These are phyloP conservation scores for Ephestia elutella DNA, from an alignment of 1,140 invertebrate species.

Conservation along the genomic window DNA sequence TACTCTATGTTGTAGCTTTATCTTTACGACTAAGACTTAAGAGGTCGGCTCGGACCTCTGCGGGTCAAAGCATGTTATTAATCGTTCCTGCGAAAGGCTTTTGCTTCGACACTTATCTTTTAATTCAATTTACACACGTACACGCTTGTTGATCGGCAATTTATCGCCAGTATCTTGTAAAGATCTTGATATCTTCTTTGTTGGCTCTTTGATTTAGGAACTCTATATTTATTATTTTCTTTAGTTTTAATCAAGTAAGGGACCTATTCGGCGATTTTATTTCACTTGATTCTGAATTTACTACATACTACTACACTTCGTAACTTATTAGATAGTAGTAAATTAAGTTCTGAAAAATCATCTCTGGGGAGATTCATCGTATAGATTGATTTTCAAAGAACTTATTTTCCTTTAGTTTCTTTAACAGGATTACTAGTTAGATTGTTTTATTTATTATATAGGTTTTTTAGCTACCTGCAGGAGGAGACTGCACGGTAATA, in stretches of 20 bases:
- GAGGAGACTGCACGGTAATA: slow-evolving; percentile 50
- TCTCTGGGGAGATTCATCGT: no score
- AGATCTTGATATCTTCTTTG: slow-evolving; percentile 64
- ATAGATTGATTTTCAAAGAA: not conserved
- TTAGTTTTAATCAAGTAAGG: no score
- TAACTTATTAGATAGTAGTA: no score
- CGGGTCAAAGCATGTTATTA: slow-evolving; percentile 49
- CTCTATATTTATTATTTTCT: not conserved
- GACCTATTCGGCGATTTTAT: no score
- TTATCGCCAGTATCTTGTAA: slow-evolving; percentile 55
- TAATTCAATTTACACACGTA: slow-evolving; percentile 68
- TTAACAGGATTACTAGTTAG: slow-evolving; percentile 3
- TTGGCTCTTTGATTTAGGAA: slow-evolving; percentile 14
- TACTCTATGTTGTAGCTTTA: slow-evolving; percentile 37
- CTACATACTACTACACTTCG: no score
- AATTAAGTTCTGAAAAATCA: no score
- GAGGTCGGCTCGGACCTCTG: slow-evolving; percentile 24
- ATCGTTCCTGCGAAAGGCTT: slow-evolving; percentile 47
- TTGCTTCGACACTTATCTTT: slow-evolving; percentile 56
- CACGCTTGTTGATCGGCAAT: slow-evolving; percentile 54
- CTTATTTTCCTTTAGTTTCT: not conserved
- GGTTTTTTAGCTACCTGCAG: slow-evolving; percentile 3
- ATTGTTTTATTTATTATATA: not conserved
- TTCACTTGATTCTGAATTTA: no score
- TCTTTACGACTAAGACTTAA: slow-evolving; percentile 24